phyloP scores from a whole-genome alignment of 2,888 invertebrate genomes.

The Meteorus colon region DNA sequence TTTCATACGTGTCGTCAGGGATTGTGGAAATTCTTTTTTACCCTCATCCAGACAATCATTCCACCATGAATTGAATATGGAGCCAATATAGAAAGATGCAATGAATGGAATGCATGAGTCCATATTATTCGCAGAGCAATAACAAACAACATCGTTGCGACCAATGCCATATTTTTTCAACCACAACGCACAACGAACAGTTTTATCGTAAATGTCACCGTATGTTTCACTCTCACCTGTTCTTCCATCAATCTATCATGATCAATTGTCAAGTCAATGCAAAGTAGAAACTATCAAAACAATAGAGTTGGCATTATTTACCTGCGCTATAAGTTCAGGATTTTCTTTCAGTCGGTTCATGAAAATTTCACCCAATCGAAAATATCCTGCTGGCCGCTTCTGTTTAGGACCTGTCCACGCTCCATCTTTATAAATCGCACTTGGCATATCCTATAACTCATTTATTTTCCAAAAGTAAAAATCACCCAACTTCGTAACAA shows the following conservation, averaged over 20 bases:
- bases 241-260: slow-evolving; percentile 55
- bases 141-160: slow-evolving; percentile 56
- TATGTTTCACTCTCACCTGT: slow-evolving; percentile 57
- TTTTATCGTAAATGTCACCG: slow-evolving; percentile 55
- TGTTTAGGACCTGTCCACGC: slow-evolving; percentile 51
- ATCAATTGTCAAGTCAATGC: too few species aligned
- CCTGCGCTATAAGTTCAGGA: slow-evolving; percentile 55
- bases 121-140: slow-evolving; percentile 61
- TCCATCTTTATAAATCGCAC: slow-evolving; percentile 44
- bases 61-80: slow-evolving; percentile 63
- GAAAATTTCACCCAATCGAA: slow-evolving; percentile 51
- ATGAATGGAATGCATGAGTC: slow-evolving; percentile 60
- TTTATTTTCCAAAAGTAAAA: neutral
- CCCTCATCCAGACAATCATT: slow-evolving; percentile 55
- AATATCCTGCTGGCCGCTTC: slow-evolving; percentile 21
- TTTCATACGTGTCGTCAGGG: neutral
- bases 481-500: too few species aligned
- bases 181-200: slow-evolving; percentile 64
- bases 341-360: slow-evolving; percentile 50
- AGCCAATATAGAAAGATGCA: slow-evolving; percentile 58
- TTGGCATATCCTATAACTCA: neutral
- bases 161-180: slow-evolving; percentile 57
- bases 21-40: slow-evolving; percentile 40
- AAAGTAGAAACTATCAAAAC: neutral
- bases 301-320: slow-evolving; percentile 34